phyloP scores from a whole-genome alignment of 2,888 invertebrate genomes.

The Protonemura montana region DNA sequence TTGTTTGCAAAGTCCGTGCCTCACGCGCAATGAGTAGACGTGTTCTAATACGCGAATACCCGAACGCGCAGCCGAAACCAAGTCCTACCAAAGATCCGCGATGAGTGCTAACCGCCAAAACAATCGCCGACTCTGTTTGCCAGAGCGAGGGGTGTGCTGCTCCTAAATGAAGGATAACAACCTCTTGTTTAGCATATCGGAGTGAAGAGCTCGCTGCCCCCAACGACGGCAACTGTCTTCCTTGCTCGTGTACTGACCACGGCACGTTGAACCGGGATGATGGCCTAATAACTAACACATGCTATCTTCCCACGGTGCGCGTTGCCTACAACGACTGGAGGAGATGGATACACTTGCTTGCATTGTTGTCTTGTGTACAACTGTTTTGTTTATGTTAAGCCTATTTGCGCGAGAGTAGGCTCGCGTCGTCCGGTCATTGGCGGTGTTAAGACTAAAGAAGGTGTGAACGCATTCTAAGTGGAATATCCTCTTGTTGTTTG shows the following conservation, averaged over 20 bases:
- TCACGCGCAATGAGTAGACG: no score
- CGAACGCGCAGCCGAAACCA: no score
- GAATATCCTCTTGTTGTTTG: background rate
- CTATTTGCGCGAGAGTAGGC: background rate
- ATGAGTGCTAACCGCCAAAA: background rate
- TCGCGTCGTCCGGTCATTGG: background rate
- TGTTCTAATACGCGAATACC: no score
- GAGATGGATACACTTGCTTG: background rate
- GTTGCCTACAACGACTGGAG: background rate
- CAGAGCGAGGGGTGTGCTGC: background rate
- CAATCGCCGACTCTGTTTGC: background rate
- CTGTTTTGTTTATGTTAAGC: background rate
- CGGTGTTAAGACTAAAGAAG: background rate
- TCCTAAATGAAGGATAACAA: background rate
- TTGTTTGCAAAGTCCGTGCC: background rate
- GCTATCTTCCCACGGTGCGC: background rate
- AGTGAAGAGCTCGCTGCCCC: background rate
- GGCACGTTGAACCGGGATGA: slow-evolving; percentile 28
- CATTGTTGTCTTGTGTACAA: background rate
- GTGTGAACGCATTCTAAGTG: background rate
- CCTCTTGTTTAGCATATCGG: background rate
- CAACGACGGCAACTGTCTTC: background rate
- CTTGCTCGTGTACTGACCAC: background rate
- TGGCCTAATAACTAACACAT: slow-evolving; percentile 14
- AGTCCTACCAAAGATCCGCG: background rate